A percentile compares a stretch with the other conserved stretches of the same genome.
These are phyloP conservation scores for Pseudobourletiella spinata DNA, from an alignment of 1,140 invertebrate species.

Conservation along the genomic window DNA sequence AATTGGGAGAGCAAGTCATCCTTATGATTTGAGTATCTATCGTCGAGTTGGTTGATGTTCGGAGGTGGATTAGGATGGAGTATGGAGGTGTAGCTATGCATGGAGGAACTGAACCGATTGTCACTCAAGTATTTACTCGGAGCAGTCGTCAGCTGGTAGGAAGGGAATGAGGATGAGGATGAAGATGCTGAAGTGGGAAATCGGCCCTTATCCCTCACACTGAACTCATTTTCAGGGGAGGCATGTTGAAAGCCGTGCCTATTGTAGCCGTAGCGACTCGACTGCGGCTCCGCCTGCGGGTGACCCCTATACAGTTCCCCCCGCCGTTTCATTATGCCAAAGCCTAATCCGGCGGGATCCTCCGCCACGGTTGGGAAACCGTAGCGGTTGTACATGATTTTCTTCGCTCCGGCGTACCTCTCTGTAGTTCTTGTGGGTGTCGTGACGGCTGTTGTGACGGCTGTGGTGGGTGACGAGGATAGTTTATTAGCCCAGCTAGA, in stretches of 20 bases:
- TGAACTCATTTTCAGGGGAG: background rate
- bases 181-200: background rate
- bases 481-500: background rate
- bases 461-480: background rate
- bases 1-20: too few species aligned
- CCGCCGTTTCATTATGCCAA: conserved; percentile 11
- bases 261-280: conserved; percentile 6
- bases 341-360: background rate
- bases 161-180: background rate
- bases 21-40: too few species aligned
- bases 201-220: background rate
- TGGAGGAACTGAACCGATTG: background rate
- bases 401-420: background rate
- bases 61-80: background rate
- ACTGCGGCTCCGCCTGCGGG: background rate
- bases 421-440: background rate
- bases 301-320: conserved; percentile 9
- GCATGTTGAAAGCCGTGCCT: background rate
- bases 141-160: background rate
- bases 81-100: background rate
- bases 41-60: background rate
- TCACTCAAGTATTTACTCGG: background rate
- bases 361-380: conserved; percentile 16
- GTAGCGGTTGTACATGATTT: conserved; percentile 25
- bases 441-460: background rate